These are phyloP conservation scores for Selene dorsalis DNA, from an alignment of 2,797 vertebrate genomes.

Conservation along the genomic window DNA sequence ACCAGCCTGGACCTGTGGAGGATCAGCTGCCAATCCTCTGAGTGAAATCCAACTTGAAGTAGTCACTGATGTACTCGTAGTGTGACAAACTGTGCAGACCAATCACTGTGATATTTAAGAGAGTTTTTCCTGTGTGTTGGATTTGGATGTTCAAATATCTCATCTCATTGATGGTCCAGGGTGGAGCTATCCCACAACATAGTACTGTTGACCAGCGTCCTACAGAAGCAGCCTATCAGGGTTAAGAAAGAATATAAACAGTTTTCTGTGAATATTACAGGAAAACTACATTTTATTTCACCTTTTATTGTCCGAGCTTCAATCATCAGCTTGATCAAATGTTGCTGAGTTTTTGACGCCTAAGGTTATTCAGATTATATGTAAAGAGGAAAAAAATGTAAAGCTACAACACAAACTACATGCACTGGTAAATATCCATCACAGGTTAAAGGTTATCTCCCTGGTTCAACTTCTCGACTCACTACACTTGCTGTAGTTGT, in stretches of 20 bases:
- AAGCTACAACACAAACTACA: not conserved
- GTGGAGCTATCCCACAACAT: slow-evolving; percentile 34
- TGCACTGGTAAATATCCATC: not conserved
- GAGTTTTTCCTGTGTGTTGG: slow-evolving; percentile 33
- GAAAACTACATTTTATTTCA: slow-evolving; percentile 2
- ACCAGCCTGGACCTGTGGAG: slow-evolving; percentile 37
- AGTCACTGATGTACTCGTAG: slow-evolving; percentile 35
- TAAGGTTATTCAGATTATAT: not conserved
- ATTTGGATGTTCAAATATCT: slow-evolving; percentile 30
- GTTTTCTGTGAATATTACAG: not conserved
- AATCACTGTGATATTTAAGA: slow-evolving; percentile 75
- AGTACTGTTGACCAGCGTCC: not conserved
- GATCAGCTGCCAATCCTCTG: slow-evolving; percentile 22
- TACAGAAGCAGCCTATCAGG: slow-evolving; percentile 37
- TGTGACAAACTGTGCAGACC: slow-evolving; percentile 62
- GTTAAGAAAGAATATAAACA: not conserved
- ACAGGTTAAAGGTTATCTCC: not conserved
- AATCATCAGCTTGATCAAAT: not conserved
- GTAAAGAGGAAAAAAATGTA: not conserved
- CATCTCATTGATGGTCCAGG: slow-evolving; percentile 52
- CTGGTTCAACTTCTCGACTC: not conserved
- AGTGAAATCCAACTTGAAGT: slow-evolving; percentile 31
- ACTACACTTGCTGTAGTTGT: not conserved
- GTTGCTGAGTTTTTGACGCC: not conserved
- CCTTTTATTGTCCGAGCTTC: not conserved